Percentiles rank a stretch among this genome's conserved stretches.
These are phyloP conservation scores for Trachops cirrhosus DNA, from an alignment of 2,797 vertebrate species.

Conservation along the genomic window DNA sequence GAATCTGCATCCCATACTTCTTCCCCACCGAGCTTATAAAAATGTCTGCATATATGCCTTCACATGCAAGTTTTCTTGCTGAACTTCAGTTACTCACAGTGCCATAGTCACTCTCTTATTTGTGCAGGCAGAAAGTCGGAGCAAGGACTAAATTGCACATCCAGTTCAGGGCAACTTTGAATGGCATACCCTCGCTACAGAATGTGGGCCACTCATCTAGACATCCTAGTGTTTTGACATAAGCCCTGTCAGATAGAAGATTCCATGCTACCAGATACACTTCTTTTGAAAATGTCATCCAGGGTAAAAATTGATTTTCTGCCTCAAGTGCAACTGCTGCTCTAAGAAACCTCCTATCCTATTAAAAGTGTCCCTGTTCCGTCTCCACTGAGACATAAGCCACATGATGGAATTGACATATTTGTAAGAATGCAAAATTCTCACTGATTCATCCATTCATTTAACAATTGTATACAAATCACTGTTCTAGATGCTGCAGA, in stretches of 20 bases:
- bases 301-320: conserved; percentile 73
- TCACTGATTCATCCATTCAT: background rate
- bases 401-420: background rate
- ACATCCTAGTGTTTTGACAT: conserved; percentile 61
- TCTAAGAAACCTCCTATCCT: conserved; percentile 56
- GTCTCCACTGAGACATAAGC: background rate
- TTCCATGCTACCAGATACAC: conserved; percentile 62
- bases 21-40: conserved; percentile 26
- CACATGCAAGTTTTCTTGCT: conserved; percentile 17
- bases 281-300: conserved; percentile 76
- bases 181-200: background rate
- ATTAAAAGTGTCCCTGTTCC: conserved; percentile 61
- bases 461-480: background rate
- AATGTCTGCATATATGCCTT: conserved; percentile 1
- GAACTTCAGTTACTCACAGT: background rate
- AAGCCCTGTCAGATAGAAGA: conserved; percentile 60
- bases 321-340: conserved; percentile 46
- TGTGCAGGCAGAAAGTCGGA: background rate
- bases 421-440: conserved; percentile 35
- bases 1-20: conserved; percentile 16
- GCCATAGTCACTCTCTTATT: background rate
- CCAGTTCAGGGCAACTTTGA: conserved; percentile 5
- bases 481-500: background rate
- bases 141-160: background rate
- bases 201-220: conserved; percentile 55